A percentile compares a stretch with the other conserved stretches of the same genome.
These are phyloP conservation scores for Hemichromis elongatus DNA, from an alignment of 2,113 vertebrate genomes.

Conservation along the genomic window DNA sequence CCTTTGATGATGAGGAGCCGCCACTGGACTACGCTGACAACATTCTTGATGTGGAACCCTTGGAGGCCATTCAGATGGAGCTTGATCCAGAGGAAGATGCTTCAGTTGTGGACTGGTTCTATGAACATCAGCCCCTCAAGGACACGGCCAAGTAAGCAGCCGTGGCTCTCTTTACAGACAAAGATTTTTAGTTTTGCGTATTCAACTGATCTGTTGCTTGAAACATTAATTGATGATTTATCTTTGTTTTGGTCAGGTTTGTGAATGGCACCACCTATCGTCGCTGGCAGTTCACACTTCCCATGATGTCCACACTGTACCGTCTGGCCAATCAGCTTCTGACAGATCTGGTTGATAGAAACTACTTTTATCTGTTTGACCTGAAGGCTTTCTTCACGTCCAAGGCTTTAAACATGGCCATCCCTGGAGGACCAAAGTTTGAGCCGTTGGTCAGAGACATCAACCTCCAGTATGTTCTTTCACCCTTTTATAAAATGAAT, in stretches of 20 bases:
- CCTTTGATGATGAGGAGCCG: conserved; percentile 95
- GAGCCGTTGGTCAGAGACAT: conserved; percentile 97
- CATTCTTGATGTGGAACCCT: conserved; percentile 94
- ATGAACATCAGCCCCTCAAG: conserved; percentile 94
- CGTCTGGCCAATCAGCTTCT: conserved; percentile 96
- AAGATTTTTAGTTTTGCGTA: background rate
- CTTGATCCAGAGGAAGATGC: conserved; percentile 91
- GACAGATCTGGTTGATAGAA: conserved; percentile 94
- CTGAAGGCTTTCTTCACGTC: conserved; percentile 98
- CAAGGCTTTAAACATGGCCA: conserved; percentile 98
- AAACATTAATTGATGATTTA: background rate
- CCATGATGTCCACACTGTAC: conserved; percentile 99
- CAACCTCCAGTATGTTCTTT: conserved; percentile 88
- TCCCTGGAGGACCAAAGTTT: conserved; percentile 97
- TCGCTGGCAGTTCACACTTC: conserved; percentile 96
- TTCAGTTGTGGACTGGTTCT: conserved; percentile 92
- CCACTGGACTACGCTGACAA: conserved; percentile 98
- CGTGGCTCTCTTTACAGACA: fast-evolving
- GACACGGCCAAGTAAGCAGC: conserved; percentile 84
- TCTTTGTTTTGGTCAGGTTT: conserved; percentile 62
- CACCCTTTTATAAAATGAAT: fast-evolving
- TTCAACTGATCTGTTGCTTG: background rate
- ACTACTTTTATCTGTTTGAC: conserved; percentile 98
- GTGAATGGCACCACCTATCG: conserved; percentile 97
- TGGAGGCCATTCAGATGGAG: conserved; percentile 97